Evolutionary conservation across 2,113 vertebrate species (phyloP), one percentile per base, ranked within the genome.

Genomic region (Leptosomus discolor): DNA sequence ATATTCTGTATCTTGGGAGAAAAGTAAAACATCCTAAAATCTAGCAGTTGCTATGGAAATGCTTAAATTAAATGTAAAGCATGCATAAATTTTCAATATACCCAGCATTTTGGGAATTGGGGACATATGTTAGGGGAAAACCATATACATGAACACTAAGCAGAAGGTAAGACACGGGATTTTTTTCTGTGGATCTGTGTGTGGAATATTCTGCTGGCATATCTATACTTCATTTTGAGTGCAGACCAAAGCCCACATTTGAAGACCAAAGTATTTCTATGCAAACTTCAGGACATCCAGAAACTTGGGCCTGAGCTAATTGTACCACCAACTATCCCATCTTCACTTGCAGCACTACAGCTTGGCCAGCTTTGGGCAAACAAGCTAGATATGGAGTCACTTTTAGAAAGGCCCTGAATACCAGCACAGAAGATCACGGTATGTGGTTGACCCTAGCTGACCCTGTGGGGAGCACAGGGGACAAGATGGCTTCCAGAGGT

Each of bases 21-120:
- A 92, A 91, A 91, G 91, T 84, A 91, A 96, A 94, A 70, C 57
- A 95, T 86, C 85, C 71, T 87, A 67, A 85, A 94, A 92, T 88
- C 56, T 93, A 85, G 54, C 77, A 46, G 89, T 97, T 97, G 87
- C 93, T 91, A 96, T 97, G 89, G 92, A 79, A 97, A 96, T 95
- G 69, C 88, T 94, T 94, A 87, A 87, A 85, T 78, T 92, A 94
- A 96, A 97, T 91, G 84, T 97, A 96, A 95, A 96, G 82, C 70
- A 61, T 68, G 80, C 90, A 96, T 96, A 90, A 82, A 91, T 97
- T 96, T 95, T 91, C 90, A 92, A 17, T 73, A 78, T 86, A 93
- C 37, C 48, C 58, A 79, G 65, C 73, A 81, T 61, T 95, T 92
- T 34, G 69, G 67, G 80, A 94, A 91, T 1, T 51, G 69, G 8